Conservation (phyloP, 2,888 invertebrate genomes). For the Amitus sp. region DNA sequence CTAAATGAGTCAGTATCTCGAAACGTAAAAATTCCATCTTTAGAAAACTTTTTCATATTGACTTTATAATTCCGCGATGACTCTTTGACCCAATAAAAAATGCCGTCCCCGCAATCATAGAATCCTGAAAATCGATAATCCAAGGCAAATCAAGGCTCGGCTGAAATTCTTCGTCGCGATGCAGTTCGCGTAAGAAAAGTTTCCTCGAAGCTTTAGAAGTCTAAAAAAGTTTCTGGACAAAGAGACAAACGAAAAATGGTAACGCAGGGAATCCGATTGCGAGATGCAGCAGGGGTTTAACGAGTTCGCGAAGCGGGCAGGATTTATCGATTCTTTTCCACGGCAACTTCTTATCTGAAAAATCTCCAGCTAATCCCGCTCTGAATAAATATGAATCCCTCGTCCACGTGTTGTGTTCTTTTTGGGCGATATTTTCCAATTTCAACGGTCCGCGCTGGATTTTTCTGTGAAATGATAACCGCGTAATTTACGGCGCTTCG, state of each 20-base stretch:
- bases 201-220: background rate
- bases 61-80: too few species aligned
- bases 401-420: constrained; percentile 28
- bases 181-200: too few species aligned
- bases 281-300: constrained; percentile 37
- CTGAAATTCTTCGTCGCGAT: too few species aligned
- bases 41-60: too few species aligned
- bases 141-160: too few species aligned
- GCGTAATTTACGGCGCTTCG: constrained; percentile 32
- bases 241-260: background rate
- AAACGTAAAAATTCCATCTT: too few species aligned
- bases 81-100: too few species aligned
- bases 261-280: constrained; percentile 18
- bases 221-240: too few species aligned
- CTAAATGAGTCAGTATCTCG: too few species aligned
- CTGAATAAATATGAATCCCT: constrained; percentile 42
- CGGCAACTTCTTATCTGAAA: constrained; percentile 38
- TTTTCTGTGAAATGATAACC: constrained; percentile 38
- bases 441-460: constrained; percentile 28
- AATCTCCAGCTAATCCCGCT: constrained; percentile 40
- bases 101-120: too few species aligned
- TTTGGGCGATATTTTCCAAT: constrained; percentile 39
- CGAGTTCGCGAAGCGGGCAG: constrained; percentile 49
- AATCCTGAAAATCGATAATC: too few species aligned
- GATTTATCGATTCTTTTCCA: constrained; percentile 46